Percentiles rank a stretch among this genome's conserved stretches.
phyloP scores from a whole-genome alignment of 2,797 vertebrate species.

The Pitangus sulphuratus region DNA sequence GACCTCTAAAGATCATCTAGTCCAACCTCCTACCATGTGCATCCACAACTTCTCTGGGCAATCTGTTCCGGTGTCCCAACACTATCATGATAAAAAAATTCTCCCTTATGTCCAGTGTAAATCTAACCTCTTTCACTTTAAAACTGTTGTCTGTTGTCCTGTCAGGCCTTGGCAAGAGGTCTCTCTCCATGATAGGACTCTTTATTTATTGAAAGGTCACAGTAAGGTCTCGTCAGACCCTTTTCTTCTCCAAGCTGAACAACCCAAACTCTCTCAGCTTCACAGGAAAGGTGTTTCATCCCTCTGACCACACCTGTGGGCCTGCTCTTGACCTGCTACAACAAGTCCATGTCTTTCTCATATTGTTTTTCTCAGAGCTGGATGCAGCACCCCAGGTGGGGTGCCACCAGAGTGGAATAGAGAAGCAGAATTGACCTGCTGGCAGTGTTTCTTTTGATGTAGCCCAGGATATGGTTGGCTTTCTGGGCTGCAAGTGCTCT shows the following conservation, averaged over 20 bases:
- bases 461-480: rapidly evolving
- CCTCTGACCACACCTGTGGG: not conserved
- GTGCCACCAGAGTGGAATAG: not conserved
- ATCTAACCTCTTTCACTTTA: not conserved
- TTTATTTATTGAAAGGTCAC: not conserved
- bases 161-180: not conserved
- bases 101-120: not conserved
- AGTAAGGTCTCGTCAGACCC: not conserved
- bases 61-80: not conserved
- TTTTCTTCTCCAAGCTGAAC: not conserved
- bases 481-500: not conserved
- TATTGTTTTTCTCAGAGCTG: not conserved
- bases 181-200: not conserved
- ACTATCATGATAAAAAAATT: not conserved
- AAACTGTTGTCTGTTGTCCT: not conserved
- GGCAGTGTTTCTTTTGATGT: rapidly evolving
- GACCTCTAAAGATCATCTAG: not conserved
- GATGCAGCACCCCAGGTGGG: rapidly evolving
- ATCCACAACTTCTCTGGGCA: not conserved
- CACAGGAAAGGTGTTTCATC: not conserved
- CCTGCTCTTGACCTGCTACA: not conserved
- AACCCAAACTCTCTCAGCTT: not conserved
- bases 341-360: not conserved
- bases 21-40: not conserved
- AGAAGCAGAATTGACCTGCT: not conserved